Evolutionary conservation across 2,113 vertebrate species (phyloP).

Genomic region (Limnothrissa miodon): DNA sequence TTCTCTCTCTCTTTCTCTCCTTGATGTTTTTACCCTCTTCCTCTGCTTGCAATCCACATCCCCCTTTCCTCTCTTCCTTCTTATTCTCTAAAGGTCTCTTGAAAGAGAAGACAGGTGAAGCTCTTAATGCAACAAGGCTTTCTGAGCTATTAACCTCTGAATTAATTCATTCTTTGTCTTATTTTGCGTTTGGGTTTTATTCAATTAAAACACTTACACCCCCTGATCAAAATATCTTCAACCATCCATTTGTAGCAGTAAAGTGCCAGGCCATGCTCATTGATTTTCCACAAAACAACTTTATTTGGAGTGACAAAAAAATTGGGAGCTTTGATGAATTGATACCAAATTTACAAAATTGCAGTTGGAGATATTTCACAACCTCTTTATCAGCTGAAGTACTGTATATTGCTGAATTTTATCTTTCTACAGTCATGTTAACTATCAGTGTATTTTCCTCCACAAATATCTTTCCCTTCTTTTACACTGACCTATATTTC

Average conservation of each 20-base stretch:
- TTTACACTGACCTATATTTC: neutral
- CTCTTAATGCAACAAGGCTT: constrained; percentile 25
- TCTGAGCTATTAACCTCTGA: constrained; percentile 33
- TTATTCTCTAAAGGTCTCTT: constrained; percentile 71
- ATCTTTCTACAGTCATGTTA: neutral
- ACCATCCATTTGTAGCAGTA: neutral
- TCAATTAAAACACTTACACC: constrained; percentile 41
- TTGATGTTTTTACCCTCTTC: constrained; percentile 25
- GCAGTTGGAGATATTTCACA: constrained; percentile 7
- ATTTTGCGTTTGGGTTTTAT: constrained; percentile 47
- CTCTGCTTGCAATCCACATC: constrained; percentile 56
- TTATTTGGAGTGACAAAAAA: neutral
- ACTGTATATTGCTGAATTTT: neutral
- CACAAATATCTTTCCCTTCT: neutral
- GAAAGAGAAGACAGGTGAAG: constrained; percentile 71
- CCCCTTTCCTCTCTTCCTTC: constrained; percentile 65
- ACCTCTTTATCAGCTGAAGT: constrained; percentile 10
- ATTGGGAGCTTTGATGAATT: neutral
- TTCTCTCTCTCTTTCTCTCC: neutral
- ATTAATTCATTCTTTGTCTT: constrained; percentile 29
- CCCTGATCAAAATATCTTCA: constrained; percentile 4
- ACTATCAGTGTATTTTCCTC: neutral
- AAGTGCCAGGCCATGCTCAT: neutral
- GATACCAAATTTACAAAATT: neutral
- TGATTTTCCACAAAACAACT: neutral